phyloP scores from a whole-genome alignment of 2,113 vertebrate species.

The Pholis gunnellus region DNA sequence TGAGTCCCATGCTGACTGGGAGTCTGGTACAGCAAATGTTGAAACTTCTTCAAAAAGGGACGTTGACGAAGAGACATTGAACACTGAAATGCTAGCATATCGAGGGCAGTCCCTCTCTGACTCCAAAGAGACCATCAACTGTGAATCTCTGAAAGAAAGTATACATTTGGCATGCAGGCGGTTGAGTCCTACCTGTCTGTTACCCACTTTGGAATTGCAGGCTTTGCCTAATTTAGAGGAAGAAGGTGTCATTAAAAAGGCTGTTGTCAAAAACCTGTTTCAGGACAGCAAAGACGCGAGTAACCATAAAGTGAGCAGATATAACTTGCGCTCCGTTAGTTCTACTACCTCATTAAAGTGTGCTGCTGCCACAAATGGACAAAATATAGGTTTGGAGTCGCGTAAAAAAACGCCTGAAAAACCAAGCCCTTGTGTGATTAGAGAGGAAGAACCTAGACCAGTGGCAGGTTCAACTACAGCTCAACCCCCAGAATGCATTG shows the following conservation, averaged over 20 bases:
- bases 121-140: conserved; percentile 8
- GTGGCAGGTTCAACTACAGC: conserved; percentile 54
- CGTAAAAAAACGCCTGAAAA: not conserved
- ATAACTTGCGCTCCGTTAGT: not conserved
- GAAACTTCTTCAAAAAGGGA: conserved; percentile 10
- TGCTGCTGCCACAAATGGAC: not conserved
- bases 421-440: not conserved
- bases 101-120: not conserved
- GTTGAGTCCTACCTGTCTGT: conserved; percentile 45
- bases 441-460: conserved; percentile 18
- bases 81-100: not conserved
- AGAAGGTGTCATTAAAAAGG: not conserved
- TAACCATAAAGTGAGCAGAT: not conserved
- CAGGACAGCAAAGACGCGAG: not conserved
- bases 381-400: not conserved
- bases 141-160: conserved; percentile 37
- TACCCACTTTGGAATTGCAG: conserved; percentile 31
- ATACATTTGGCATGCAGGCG: conserved; percentile 33
- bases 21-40: not conserved
- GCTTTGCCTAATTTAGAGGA: not conserved
- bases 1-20: not conserved
- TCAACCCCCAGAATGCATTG: conserved; percentile 79
- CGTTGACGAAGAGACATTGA: not conserved
- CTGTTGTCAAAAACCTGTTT: not conserved
- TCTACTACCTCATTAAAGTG: not conserved